These are phyloP conservation scores for Tupiocoris notatus DNA, from an alignment of 2,888 invertebrate species.

Conservation along the genomic window DNA sequence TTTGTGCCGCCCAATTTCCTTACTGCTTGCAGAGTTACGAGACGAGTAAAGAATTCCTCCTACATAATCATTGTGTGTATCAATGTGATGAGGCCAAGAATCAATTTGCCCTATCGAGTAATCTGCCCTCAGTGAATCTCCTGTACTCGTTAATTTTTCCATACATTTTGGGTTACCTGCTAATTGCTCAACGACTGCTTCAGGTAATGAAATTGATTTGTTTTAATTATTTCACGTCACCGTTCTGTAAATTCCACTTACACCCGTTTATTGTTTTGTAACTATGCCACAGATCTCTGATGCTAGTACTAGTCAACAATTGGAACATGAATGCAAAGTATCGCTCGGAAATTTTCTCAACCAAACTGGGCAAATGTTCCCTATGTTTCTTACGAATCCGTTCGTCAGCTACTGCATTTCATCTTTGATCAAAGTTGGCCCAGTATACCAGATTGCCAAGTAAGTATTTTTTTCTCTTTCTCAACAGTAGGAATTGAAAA, in stretches of 20 bases:
- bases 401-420: conserved; percentile 4
- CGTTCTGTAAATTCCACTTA: no score
- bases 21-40: conserved; percentile 7
- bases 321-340: not conserved
- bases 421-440: not conserved
- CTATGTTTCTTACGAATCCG: not conserved
- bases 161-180: conserved; percentile 3
- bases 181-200: not conserved
- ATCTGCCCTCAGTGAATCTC: not conserved
- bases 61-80: not conserved
- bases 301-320: not conserved
- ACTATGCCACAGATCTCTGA: not conserved
- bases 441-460: not conserved
- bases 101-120: not conserved
- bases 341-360: not conserved
- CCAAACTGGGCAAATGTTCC: not conserved
- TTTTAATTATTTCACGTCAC: not conserved
- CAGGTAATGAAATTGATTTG: conserved; percentile 10
- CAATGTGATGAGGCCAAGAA: not conserved
- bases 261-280: not conserved
- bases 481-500: not conserved
- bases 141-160: not conserved
- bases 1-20: not conserved
- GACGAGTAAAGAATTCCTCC: not conserved
- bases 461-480: not conserved